A percentile compares a stretch with the other conserved stretches of the same genome.
phyloP scores from a whole-genome alignment of 2,113 vertebrate genomes.

The Symphodus melops region DNA sequence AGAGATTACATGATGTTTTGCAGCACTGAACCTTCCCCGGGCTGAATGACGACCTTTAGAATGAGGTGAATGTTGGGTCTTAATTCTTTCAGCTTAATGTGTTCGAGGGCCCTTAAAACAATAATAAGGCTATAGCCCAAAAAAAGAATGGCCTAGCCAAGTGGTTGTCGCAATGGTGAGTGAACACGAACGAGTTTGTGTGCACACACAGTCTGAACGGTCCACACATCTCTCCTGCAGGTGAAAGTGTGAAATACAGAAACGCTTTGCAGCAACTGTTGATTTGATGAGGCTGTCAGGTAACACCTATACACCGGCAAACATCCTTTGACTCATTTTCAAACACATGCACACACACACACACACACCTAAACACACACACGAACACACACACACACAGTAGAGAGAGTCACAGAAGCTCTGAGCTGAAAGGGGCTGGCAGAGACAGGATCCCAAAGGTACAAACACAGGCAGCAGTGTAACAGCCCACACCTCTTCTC shows the following conservation, averaged over 20 bases:
- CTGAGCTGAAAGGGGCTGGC: slow-evolving; percentile 50
- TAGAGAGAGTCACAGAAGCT: slow-evolving; percentile 39
- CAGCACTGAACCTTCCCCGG: slow-evolving; percentile 21
- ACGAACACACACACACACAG: slow-evolving; percentile 16
- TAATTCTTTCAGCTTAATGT: slow-evolving; percentile 65
- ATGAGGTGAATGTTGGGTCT: slow-evolving; percentile 56
- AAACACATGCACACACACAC: slow-evolving; percentile 16
- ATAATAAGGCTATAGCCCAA: slow-evolving; percentile 37
- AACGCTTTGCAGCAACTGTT: slow-evolving; percentile 54
- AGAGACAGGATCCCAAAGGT: slow-evolving; percentile 55
- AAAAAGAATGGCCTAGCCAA: slow-evolving; percentile 10
- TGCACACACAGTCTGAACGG: slow-evolving; percentile 12
- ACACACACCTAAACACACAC: not conserved
- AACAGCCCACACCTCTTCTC: slow-evolving; percentile 25
- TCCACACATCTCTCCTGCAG: slow-evolving; percentile 41
- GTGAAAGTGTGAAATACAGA: slow-evolving; percentile 48
- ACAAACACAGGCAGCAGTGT: slow-evolving; percentile 48
- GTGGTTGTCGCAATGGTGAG: slow-evolving; percentile 25
- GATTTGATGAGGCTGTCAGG: slow-evolving; percentile 54
- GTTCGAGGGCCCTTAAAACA: slow-evolving; percentile 46
- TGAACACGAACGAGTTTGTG: slow-evolving; percentile 3
- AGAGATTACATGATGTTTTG: slow-evolving; percentile 31
- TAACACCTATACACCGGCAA: slow-evolving; percentile 50
- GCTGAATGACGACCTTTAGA: slow-evolving; percentile 45
- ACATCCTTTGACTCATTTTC: slow-evolving; percentile 32